These are phyloP conservation scores for Eristalinus aeneus DNA, from an alignment of 2,888 invertebrate genomes.

Conservation along the genomic window DNA sequence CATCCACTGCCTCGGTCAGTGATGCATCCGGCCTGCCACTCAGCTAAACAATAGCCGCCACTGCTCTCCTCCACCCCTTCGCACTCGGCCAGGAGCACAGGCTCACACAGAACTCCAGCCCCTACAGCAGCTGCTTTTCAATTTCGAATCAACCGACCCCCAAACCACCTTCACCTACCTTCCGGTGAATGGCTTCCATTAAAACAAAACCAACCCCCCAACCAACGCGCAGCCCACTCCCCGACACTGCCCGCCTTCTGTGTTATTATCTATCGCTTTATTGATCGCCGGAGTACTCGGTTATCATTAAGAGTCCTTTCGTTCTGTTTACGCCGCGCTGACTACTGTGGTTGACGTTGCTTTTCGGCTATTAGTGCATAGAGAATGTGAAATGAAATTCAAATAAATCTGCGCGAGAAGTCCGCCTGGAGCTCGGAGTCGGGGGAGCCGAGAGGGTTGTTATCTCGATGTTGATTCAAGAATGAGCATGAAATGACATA, in stretches of 20 bases:
- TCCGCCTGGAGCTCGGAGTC: neutral
- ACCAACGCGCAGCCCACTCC: too few relatives aligned
- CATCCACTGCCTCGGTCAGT: neutral
- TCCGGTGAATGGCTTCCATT: neutral
- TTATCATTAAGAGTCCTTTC: conserved; percentile 1
- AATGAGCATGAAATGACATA: conserved; percentile 11
- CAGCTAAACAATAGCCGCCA: neutral
- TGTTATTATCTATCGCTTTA: neutral
- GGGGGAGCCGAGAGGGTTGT: neutral
- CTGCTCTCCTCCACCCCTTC: neutral
- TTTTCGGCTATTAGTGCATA: conserved; percentile 9
- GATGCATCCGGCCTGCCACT: neutral
- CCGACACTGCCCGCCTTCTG: neutral
- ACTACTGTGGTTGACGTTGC: neutral
- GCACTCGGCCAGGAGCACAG: neutral
- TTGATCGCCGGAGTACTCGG: neutral
- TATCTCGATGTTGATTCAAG: conserved; percentile 1
- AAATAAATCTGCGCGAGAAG: neutral
- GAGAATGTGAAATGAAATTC: conserved; percentile 9
- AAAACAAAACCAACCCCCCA: neutral
- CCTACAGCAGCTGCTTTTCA: neutral
- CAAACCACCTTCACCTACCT: neutral
- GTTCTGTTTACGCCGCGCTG: neutral
- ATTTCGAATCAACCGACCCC: neutral
- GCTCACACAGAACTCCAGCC: neutral